These are phyloP conservation scores for Gambusia holbrooki DNA, from an alignment of 2,113 vertebrate genomes.

Conservation along the genomic window DNA sequence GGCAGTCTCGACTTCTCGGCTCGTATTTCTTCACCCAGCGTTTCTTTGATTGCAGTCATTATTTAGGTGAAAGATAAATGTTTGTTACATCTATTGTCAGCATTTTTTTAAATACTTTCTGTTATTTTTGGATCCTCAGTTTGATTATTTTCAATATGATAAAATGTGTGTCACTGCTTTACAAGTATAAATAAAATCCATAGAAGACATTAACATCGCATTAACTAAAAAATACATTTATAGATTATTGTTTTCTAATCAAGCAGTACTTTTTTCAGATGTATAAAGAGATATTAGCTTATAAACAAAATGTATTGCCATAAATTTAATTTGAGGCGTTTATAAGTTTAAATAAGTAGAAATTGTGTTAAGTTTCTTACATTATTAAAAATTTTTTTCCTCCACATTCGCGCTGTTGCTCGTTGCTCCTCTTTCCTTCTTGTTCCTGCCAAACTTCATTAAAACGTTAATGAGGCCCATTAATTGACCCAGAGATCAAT, in stretches of 20 bases:
- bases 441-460: conserved; percentile 70
- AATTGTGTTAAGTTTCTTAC: background rate
- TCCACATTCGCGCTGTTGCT: background rate
- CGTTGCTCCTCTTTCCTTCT: conserved; percentile 13
- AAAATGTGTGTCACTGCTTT: background rate
- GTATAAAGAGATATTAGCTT: no score
- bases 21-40: conserved; percentile 18
- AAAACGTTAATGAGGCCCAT: conserved; percentile 74
- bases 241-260: background rate
- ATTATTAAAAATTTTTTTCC: background rate
- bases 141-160: background rate
- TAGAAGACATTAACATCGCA: background rate
- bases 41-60: conserved; percentile 17
- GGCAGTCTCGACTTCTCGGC: conserved; percentile 18
- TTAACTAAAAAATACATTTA: no score
- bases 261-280: background rate
- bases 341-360: background rate
- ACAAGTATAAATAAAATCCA: background rate
- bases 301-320: no score
- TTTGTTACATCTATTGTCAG: background rate
- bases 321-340: no score
- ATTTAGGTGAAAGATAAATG: background rate
- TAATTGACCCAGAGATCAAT: conserved; percentile 71
- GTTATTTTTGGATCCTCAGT: background rate
- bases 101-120: background rate